Base-by-base conservation (phyloP, 1,140 invertebrate genomes). In the Cyrtorhinus lividipennis region DNA sequence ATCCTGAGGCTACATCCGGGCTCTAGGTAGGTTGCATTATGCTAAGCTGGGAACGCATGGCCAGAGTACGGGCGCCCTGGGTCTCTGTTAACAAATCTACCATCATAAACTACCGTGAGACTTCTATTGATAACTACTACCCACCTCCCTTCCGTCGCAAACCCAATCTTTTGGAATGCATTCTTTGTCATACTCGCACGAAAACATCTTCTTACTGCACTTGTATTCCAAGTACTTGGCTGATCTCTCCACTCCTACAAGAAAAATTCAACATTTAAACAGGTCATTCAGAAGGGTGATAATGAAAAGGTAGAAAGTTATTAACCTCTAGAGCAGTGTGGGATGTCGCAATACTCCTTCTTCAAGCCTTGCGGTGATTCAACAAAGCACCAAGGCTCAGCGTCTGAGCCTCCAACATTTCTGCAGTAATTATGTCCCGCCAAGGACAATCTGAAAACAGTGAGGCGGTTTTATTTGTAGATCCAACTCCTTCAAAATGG, bases 351-450 rank as follows among this genome's bases (percentile, higher is more conserved):
- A 61, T 75, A 74, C 66, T 81, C 79, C 23, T 71, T 73, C 61
- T 75, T 70, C 0, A 74, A 73, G 2, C 67, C 61, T 23, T 30
- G 59, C 22, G 46, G 56, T 12, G 62, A 59, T 58, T 65, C 70
- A 15, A 72, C 72, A 65, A 72, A 82, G 64, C 81, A 83, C 80
- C 80, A 83, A 0, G 80, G 80, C n/a, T 69, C 71, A 30, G 77
- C 75, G n/a, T 73, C 74, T 2, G 65, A 68, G 0, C 76, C 74
- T 67, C 75, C 77, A 0, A 77, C 76, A 71, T 81, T 81, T 62
- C 80, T 72, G 65, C 81, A 83, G 65, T 75, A 77, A 68, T 81
- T 80, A 62, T 81, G 78, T 0, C 63, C 67, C 61, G 68, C 69
- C 45, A 79, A 67, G 66, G 72, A 72, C 1, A 71, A 65, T 44